Conservation (phyloP, 2,797 vertebrate genomes). For the Pteronotus mesoamericanus region DNA sequence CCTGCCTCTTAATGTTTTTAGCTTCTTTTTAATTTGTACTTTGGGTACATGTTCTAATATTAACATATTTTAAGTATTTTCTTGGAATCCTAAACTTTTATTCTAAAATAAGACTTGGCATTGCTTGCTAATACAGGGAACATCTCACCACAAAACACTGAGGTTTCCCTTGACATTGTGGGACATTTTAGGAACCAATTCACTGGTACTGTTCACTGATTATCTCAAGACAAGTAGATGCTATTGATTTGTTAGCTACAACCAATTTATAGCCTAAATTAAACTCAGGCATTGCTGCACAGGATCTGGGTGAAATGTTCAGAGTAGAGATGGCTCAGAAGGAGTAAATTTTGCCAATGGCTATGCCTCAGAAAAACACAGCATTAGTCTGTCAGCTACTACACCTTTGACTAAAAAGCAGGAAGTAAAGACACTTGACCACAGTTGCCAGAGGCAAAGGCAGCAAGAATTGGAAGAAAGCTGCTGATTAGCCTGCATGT, state of each 20-base stretch:
- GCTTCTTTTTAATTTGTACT: not conserved
- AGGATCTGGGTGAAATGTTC: not conserved
- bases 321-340: not conserved
- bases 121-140: not conserved
- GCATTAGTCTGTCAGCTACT: not conserved
- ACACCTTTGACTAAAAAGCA: not conserved
- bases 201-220: not conserved
- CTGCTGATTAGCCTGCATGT: not conserved
- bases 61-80: not conserved
- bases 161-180: not conserved
- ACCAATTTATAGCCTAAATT: not conserved
- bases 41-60: not conserved
- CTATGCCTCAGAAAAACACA: not conserved
- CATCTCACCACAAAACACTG: not conserved
- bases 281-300: not conserved
- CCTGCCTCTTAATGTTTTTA: not conserved
- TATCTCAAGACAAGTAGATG: not conserved
- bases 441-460: not conserved
- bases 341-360: not conserved
- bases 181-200: not conserved
- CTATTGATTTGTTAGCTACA: not conserved
- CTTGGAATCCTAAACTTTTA: not conserved
- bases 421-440: not conserved
- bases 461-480: not conserved
- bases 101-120: not conserved